A percentile compares a stretch with the other conserved stretches of the same genome.
Evolutionary conservation across 1,140 invertebrate species (phyloP).

Genomic region (Drosophila saltans): DNA sequence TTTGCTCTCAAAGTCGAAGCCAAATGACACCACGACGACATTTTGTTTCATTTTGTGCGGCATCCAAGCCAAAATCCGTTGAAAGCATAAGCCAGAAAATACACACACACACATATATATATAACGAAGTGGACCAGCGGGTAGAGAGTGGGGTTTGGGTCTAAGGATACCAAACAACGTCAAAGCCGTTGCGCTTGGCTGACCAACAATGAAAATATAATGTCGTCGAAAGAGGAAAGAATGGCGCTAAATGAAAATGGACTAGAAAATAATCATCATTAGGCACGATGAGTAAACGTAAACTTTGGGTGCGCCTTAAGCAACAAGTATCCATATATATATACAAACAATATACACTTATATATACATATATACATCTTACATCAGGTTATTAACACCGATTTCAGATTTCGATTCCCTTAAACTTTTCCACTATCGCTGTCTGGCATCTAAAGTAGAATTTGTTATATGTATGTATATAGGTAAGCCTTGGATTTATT

Average conservation of each 20-base stretch:
- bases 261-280: conserved; percentile 79
- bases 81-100: conserved; percentile 75
- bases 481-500: no score
- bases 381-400: conserved; percentile 1
- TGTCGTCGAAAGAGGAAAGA: conserved; percentile 58
- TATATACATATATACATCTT: not conserved
- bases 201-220: conserved; percentile 78
- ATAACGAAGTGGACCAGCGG: not conserved
- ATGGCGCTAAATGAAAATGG: conserved; percentile 70
- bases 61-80: conserved; percentile 73
- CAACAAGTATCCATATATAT: conserved; percentile 54
- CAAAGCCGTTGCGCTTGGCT: conserved; percentile 74
- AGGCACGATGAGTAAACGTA: conserved; percentile 36
- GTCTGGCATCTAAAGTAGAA: no score
- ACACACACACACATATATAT: conserved; percentile 27
- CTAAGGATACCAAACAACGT: conserved; percentile 19
- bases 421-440: no score
- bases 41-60: conserved; percentile 62
- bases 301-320: conserved; percentile 30
- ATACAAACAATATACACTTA: not conserved
- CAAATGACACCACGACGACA: conserved; percentile 75
- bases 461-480: no score
- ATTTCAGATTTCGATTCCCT: not conserved
- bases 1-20: conserved; percentile 49
- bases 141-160: conserved; percentile 10